Base-by-base conservation (phyloP, 1,140 invertebrate genomes). In the Sarcophaga bullata region DNA sequence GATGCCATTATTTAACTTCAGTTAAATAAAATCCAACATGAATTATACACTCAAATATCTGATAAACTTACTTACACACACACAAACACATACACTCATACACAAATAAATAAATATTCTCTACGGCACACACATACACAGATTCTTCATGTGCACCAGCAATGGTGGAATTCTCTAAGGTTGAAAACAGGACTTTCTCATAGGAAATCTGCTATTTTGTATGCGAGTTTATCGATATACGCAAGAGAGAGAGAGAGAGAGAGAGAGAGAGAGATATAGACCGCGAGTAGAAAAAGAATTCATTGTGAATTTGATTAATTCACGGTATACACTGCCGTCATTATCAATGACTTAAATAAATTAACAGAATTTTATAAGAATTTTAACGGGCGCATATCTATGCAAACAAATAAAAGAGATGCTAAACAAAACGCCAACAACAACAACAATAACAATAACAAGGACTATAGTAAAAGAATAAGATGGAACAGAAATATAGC, bases 361-460 rank as follows among this genome's bases (percentile, higher is more conserved):
- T 76, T 76, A 76, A 76, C 73, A 49, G 47, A 76, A 76, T 76
- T 76, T n/a, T 76, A 49, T 76, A 17, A 17, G 73, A 76, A 76
- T 76, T 68, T n/a, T 75, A 37, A 37, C 25, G 25, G 25, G 25
- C 25, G 25, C 25, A 37, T 76, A 68, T 68, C 62, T 68, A 68
- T 9, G 50, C n/a, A 68, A 52, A 52, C 50, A 68, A 3, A 19
- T 25, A n/a, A 48, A 49, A 48, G 6, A 50, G 48, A 76, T 76
- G 46, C 10, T 15, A 15, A 48, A 50, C 73, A 76, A 49, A 37
- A 76, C 47, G n/a, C 1, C 37, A 75, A 15, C 54, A 62, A 68
- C n/a, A n/a, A n/a, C 58, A 58, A 58, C 19, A 68, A 68, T 3
- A 68, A 68, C 62, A 68, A 13, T 2, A 58, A 58, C 25, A 37